Conservation (phyloP, 2,113 vertebrate species). For the Leuciscus idus region DNA sequence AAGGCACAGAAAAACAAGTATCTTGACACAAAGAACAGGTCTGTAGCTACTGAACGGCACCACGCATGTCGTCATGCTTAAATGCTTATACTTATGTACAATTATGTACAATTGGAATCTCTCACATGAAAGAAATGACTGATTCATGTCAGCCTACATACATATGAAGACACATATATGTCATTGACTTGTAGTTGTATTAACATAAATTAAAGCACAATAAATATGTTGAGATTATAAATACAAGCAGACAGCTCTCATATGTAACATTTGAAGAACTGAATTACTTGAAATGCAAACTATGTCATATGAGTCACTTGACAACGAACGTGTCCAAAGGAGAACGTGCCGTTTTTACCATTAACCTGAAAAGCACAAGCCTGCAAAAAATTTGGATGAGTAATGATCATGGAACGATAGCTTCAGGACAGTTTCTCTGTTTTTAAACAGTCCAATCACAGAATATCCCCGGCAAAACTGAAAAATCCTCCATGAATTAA, state of each 20-base stretch:
- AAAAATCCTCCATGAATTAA: background rate
- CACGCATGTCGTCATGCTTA: background rate
- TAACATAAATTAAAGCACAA: constrained; percentile 28
- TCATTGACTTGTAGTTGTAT: background rate
- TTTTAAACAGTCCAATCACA: background rate
- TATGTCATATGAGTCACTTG: background rate
- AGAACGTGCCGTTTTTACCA: background rate
- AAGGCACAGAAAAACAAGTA: constrained; percentile 11
- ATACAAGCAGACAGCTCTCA: background rate
- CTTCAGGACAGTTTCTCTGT: background rate
- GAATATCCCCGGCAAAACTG: background rate
- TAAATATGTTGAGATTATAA: constrained; percentile 35
- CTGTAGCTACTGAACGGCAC: background rate
- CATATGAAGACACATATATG: background rate
- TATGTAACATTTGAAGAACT: background rate
- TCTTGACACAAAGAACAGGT: constrained; percentile 14
- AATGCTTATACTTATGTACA: background rate
- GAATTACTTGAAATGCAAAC: background rate
- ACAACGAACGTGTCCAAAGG: background rate
- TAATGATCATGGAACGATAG: background rate
- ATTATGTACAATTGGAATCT: background rate
- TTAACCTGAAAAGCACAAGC: background rate
- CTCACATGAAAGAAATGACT: constrained; percentile 37
- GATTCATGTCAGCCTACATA: background rate
- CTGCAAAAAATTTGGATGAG: background rate